phyloP scores from a whole-genome alignment of 2,113 vertebrate species.

The Todiramphus saurophagus region DNA sequence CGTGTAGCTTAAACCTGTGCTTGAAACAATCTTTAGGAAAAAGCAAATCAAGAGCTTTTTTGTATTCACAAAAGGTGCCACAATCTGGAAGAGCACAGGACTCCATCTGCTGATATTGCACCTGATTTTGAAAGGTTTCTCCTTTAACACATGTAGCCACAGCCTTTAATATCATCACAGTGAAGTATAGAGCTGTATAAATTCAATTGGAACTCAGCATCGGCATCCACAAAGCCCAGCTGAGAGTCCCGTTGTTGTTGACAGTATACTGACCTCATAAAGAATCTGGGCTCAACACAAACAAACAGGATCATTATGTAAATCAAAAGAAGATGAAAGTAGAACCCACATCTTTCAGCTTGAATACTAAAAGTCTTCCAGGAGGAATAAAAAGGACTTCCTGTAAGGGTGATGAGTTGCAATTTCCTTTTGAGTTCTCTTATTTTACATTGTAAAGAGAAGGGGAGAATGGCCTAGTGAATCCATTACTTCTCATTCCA shows the following conservation, averaged over 20 bases:
- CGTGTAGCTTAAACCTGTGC: background rate
- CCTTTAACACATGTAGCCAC: background rate
- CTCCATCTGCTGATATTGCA: background rate
- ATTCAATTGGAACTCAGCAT: conserved; percentile 27
- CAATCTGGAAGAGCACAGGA: background rate
- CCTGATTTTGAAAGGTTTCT: background rate
- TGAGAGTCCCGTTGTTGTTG: conserved; percentile 31
- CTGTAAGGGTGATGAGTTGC: conserved; percentile 4
- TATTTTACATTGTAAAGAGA: background rate
- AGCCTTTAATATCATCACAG: background rate
- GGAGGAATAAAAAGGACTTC: conserved; percentile 32
- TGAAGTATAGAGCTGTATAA: background rate
- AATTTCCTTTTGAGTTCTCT: conserved; percentile 13
- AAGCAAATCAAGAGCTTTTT: background rate
- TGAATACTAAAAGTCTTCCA: conserved; percentile 21
- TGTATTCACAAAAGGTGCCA: fast-evolving
- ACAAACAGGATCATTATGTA: conserved; percentile 45
- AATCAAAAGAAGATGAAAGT: conserved; percentile 65
- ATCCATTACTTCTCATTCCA: background rate
- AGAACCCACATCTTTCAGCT: conserved; percentile 41
- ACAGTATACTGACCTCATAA: conserved; percentile 48
- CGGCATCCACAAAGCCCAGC: conserved; percentile 14
- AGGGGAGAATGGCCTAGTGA: background rate
- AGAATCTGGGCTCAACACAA: background rate
- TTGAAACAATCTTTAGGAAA: background rate